phyloP scores from a whole-genome alignment of 2,888 invertebrate genomes.

The Automeris io region DNA sequence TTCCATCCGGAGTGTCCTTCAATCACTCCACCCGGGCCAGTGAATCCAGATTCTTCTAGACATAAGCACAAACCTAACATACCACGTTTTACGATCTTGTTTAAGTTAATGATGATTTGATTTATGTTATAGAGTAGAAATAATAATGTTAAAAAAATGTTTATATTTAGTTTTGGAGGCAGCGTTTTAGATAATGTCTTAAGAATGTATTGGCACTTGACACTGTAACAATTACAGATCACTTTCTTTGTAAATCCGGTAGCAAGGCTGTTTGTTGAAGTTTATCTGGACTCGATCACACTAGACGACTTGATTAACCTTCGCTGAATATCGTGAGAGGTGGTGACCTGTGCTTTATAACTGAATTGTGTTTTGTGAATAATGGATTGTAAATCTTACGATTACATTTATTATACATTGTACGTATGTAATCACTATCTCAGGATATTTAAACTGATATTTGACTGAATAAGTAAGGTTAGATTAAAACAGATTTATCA shows the following conservation, averaged over 20 bases:
- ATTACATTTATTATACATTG: background rate
- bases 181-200: too few species aligned
- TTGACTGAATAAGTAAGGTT: background rate
- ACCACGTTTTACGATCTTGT: too few species aligned
- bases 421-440: background rate
- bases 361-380: background rate
- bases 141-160: too few species aligned
- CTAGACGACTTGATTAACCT: background rate
- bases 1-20: too few species aligned
- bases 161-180: too few species aligned
- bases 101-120: too few species aligned
- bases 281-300: background rate
- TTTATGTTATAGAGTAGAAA: too few species aligned
- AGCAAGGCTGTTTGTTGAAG: constrained; percentile 13
- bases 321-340: constrained; percentile 1
- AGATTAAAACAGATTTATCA: background rate
- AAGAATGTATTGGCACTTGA: too few species aligned
- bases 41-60: too few species aligned
- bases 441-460: background rate
- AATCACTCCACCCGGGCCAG: too few species aligned
- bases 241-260: constrained; percentile 11
- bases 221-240: too few species aligned
- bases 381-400: background rate
- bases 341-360: background rate
- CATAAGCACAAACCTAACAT: too few species aligned